phyloP scores from a whole-genome alignment of 2,113 vertebrate species.

The Puntigrus tetrazona region DNA sequence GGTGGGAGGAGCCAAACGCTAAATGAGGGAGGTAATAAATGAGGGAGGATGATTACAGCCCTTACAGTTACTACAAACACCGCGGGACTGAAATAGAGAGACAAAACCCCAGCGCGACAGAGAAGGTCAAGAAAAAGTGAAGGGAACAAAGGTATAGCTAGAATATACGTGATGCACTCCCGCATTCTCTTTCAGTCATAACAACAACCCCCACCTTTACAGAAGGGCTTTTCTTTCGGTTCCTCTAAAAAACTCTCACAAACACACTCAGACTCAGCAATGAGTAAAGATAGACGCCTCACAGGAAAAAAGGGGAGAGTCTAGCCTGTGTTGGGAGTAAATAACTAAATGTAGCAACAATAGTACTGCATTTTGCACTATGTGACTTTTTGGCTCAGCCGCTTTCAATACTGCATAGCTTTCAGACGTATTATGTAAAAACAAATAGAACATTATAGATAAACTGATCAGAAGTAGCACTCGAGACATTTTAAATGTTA shows the following conservation, averaged over 20 bases:
- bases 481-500: not conserved
- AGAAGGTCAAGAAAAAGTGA: not conserved
- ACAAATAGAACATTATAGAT: not conserved
- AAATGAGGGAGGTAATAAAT: no score
- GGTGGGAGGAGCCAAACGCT: slow-evolving; percentile 11
- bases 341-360: not conserved
- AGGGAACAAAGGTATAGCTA: slow-evolving; percentile 16
- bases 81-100: slow-evolving; percentile 5
- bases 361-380: not conserved
- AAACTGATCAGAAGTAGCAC: not conserved
- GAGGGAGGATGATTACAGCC: not conserved
- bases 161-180: not conserved
- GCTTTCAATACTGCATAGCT: not conserved
- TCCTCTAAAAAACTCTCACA: not conserved
- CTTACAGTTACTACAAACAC: slow-evolving; percentile 19
- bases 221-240: slow-evolving; percentile 1
- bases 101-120: not conserved
- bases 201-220: not conserved
- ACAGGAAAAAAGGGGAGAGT: not conserved
- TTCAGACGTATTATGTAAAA: not conserved
- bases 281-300: not conserved
- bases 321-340: not conserved
- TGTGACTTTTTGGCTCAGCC: not conserved
- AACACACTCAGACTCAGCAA: not conserved
- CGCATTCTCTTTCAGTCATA: slow-evolving; percentile 13